Conservation (phyloP, 2,888 invertebrate genomes). For the Leptopilina syphax region DNA sequence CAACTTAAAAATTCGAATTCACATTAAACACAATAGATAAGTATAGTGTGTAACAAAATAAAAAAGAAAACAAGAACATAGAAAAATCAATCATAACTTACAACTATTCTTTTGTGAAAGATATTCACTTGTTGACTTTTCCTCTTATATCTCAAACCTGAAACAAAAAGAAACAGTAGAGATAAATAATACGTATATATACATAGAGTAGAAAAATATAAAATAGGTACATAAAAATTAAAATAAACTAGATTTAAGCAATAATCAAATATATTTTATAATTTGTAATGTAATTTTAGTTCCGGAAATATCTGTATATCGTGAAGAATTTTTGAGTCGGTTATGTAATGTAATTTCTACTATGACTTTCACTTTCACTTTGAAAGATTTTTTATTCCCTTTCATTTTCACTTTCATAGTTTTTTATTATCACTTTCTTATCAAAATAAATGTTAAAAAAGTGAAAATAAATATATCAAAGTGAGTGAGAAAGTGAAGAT, state of each 20-base stretch:
- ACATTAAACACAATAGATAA: background rate
- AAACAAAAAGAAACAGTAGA: background rate
- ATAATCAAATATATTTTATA: too few species aligned
- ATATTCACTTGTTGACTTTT: background rate
- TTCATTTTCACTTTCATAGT: too few species aligned
- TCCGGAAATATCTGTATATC: too few species aligned
- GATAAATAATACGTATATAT: background rate
- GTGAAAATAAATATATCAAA: too few species aligned
- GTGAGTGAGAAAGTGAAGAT: too few species aligned
- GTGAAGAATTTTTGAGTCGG: too few species aligned
- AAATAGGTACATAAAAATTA: background rate
- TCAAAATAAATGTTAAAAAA: too few species aligned
- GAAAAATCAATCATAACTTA: slow-evolving; percentile 22
- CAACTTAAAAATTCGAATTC: background rate
- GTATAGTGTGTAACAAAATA: background rate
- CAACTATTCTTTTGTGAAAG: background rate
- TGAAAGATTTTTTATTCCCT: too few species aligned
- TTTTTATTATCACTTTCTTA: too few species aligned
- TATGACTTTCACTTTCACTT: too few species aligned
- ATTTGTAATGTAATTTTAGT: too few species aligned
- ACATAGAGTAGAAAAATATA: background rate
- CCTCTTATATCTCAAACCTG: background rate
- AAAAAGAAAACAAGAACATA: background rate
- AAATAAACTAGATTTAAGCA: background rate
- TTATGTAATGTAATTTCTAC: too few species aligned